phyloP scores from a whole-genome alignment of 2,113 vertebrate genomes.

The Trematomus loennbergii region DNA sequence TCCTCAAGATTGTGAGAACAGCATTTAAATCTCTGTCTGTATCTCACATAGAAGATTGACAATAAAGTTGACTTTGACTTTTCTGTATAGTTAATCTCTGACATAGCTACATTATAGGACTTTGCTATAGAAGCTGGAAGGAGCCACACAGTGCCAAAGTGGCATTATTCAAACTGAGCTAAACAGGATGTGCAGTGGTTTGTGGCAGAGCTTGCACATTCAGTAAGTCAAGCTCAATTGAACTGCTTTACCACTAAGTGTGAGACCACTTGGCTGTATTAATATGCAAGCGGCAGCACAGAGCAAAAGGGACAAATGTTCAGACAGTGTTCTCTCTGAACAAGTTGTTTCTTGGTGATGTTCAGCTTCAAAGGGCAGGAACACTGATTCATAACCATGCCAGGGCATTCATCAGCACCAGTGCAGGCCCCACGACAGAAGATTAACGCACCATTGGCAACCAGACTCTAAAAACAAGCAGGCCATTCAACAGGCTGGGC shows the following conservation, averaged over 20 bases:
- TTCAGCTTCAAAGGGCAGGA: slow-evolving; percentile 46
- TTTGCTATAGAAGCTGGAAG: neutral
- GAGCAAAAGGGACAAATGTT: neutral
- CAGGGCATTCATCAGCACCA: slow-evolving; percentile 65
- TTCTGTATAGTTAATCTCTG: neutral
- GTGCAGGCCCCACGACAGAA: slow-evolving; percentile 58
- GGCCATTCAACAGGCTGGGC: slow-evolving; percentile 68
- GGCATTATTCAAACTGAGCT: slow-evolving; percentile 12
- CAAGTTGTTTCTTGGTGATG: slow-evolving; percentile 34
- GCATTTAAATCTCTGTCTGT: too few relatives aligned
- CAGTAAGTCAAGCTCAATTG: neutral
- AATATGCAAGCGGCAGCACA: slow-evolving; percentile 24
- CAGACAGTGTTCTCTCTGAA: neutral
- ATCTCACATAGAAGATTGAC: too few relatives aligned
- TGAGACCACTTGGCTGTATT: neutral
- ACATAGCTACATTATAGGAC: too few relatives aligned
- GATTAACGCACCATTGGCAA: slow-evolving; percentile 68
- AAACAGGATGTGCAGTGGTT: slow-evolving; percentile 3
- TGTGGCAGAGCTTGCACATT: slow-evolving; percentile 5
- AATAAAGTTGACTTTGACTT: too few relatives aligned
- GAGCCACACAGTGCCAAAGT: neutral
- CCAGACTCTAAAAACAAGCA: slow-evolving; percentile 72
- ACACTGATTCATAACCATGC: slow-evolving; percentile 60
- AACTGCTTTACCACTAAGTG: neutral
- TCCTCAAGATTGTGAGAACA: too few relatives aligned